phyloP scores from a whole-genome alignment of 2,888 invertebrate genomes.

The Nemotelus nigrinus region DNA sequence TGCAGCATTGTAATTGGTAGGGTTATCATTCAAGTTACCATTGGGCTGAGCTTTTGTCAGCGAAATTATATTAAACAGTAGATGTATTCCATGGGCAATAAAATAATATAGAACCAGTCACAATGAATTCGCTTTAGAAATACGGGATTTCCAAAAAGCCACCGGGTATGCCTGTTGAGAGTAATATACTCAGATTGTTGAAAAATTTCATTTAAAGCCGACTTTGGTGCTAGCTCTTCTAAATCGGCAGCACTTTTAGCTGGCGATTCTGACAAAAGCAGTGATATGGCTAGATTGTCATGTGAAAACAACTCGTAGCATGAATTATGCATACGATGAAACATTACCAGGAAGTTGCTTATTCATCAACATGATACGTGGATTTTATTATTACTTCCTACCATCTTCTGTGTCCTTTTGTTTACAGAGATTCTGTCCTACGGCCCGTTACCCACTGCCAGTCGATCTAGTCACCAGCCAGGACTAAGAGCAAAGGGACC shows the following conservation, averaged over 20 bases:
- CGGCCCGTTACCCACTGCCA: not conserved
- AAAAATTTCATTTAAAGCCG: too few species aligned
- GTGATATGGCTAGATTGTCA: constrained; percentile 18
- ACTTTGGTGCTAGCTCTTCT: too few species aligned
- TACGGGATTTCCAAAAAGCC: too few species aligned
- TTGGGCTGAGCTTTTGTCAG: too few species aligned
- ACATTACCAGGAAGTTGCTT: constrained; percentile 48
- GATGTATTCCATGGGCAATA: too few species aligned
- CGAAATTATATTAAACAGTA: too few species aligned
- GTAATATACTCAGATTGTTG: too few species aligned
- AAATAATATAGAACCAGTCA: too few species aligned
- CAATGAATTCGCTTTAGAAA: too few species aligned
- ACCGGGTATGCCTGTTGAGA: too few species aligned
- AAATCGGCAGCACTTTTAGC: not conserved
- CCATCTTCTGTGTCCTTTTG: not conserved
- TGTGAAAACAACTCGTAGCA: constrained; percentile 27
- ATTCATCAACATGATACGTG: constrained; percentile 48
- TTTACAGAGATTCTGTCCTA: constrained; percentile 5
- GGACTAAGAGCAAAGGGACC: too few species aligned
- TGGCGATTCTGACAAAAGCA: not conserved
- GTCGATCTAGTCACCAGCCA: too few species aligned
- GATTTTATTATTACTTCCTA: constrained; percentile 39
- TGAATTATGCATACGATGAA: constrained; percentile 49
- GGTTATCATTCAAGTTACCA: not conserved
- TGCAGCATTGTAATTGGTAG: not conserved